phyloP scores from a whole-genome alignment of 2,797 vertebrate genomes.

The Sorex maritimensis region DNA sequence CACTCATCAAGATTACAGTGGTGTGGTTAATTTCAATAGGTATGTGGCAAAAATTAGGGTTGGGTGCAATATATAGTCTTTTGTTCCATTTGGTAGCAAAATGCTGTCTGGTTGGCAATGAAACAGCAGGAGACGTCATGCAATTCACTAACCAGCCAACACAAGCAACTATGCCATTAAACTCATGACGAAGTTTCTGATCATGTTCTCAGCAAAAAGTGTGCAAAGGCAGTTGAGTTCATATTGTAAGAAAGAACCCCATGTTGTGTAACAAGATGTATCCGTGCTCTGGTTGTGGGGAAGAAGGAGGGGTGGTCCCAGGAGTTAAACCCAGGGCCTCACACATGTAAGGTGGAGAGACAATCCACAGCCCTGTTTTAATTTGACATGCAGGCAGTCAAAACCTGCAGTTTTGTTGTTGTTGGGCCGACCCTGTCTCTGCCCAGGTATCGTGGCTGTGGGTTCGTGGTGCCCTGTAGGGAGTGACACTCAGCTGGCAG shows the following conservation, averaged over 20 bases:
- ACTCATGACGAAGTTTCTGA: neutral
- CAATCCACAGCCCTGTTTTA: too few species aligned
- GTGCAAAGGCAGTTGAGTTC: neutral
- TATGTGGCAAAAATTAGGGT: slow-evolving; percentile 88
- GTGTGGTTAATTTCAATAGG: slow-evolving; percentile 99
- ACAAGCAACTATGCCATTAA: neutral
- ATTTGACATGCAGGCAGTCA: neutral
- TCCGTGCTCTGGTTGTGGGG: neutral
- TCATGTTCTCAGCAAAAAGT: neutral
- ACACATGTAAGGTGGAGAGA: too few species aligned
- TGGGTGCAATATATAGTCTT: slow-evolving; percentile 45
- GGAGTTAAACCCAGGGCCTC: too few species aligned
- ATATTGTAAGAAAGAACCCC: neutral
- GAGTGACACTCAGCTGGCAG: too few species aligned
- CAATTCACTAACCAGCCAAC: neutral
- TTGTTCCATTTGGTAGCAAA: slow-evolving; percentile 47
- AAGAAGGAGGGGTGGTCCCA: too few species aligned
- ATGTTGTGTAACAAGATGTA: neutral
- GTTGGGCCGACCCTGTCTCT: too few species aligned
- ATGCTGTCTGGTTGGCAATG: neutral
- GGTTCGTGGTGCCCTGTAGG: too few species aligned
- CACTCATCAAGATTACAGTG: slow-evolving; percentile 96
- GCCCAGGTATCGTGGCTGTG: too few species aligned
- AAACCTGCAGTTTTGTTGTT: neutral
- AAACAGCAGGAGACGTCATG: slow-evolving; percentile 1